These are phyloP conservation scores for Eupithecia exiguata DNA, from an alignment of 2,888 invertebrate species.

Conservation along the genomic window DNA sequence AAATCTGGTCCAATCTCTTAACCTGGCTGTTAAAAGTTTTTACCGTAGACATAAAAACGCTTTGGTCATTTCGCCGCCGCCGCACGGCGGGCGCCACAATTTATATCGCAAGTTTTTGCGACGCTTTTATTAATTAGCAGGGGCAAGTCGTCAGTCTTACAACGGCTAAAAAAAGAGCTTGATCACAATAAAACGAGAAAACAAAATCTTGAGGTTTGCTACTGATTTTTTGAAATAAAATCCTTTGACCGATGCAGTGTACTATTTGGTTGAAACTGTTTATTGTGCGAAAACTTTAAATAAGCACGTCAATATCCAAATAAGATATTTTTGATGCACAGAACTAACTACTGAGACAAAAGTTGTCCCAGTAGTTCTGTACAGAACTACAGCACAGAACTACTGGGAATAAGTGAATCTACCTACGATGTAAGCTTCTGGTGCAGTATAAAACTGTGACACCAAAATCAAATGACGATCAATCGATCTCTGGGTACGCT, in stretches of 20 bases:
- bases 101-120: slow-evolving; percentile 54
- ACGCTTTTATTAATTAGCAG: slow-evolving; percentile 58
- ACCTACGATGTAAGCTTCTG: neutral
- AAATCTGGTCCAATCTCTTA: slow-evolving; percentile 1
- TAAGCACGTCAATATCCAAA: too few species aligned
- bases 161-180: slow-evolving; percentile 5
- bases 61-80: slow-evolving; percentile 25
- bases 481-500: neutral
- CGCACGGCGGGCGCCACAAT: slow-evolving; percentile 43
- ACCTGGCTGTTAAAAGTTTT: slow-evolving; percentile 15
- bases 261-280: neutral
- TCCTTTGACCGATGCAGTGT: neutral
- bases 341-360: too few species aligned
- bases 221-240: neutral
- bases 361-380: too few species aligned
- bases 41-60: slow-evolving; percentile 37
- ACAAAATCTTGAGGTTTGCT: neutral
- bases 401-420: too few species aligned
- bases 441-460: neutral
- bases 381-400: too few species aligned
- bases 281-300: neutral
- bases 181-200: neutral
- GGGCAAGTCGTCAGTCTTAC: slow-evolving; percentile 34
- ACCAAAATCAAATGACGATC: neutral
- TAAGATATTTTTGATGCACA: too few species aligned